These are phyloP conservation scores for Corvus hawaiiensis DNA, from an alignment of 2,113 vertebrate species.

Conservation along the genomic window DNA sequence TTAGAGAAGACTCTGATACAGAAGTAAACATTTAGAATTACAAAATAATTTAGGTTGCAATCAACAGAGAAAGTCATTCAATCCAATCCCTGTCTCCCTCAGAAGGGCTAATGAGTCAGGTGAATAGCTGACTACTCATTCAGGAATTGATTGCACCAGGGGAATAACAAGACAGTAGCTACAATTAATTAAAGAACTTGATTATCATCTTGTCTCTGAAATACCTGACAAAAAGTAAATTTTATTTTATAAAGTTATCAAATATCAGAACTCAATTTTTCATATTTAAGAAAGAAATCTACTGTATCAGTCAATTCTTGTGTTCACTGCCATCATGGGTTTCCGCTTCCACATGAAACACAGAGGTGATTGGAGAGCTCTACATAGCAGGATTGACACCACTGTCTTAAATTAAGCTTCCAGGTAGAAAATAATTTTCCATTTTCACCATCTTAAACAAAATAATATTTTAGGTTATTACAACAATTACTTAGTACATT, in stretches of 20 bases:
- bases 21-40: neutral
- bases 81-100: neutral
- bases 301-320: neutral
- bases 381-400: neutral
- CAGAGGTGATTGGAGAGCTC: neutral
- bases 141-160: neutral
- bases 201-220: neutral
- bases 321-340: neutral
- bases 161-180: neutral
- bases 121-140: neutral
- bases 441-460: neutral
- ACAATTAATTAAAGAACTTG: neutral
- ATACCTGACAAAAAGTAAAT: neutral
- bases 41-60: neutral
- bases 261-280: neutral
- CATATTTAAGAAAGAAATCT: neutral
- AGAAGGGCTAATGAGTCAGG: neutral
- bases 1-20: neutral
- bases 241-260: neutral
- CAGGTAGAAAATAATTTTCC: neutral
- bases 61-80: neutral
- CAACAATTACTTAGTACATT: neutral
- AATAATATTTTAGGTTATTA: neutral
- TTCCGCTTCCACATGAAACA: neutral
- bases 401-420: neutral